Evolutionary conservation across 1,140 invertebrate genomes (phyloP), one percentile per base, ranked within the genome.

Genomic region (Brachionus rotundiformis): DNA sequence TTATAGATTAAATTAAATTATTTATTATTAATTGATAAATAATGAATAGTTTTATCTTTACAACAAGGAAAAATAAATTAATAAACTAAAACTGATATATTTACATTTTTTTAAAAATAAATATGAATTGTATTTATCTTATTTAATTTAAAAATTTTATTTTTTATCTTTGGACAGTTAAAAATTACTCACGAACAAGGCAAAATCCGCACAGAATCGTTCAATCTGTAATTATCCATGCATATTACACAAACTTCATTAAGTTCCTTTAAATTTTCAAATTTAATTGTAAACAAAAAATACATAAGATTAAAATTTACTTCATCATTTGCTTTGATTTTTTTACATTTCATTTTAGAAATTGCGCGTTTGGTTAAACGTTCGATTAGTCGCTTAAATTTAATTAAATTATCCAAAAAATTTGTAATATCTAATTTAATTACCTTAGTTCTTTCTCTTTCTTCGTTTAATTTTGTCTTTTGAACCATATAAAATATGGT

Each of bases 241-340:
- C 79, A 81, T 27, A 81, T 81, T 3, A 33, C 29, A 81, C 79
- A 81, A 27, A 54, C 13, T n/a, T 81, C 79, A 54, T 41, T 33
- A 13, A 68, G 6, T 36, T 79, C 76, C 76, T 79, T 47, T 10
- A 4, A 25, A 10, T 44, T 44, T 44, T 41, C 1, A 11, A n/a
- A 4, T 65, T 25, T 44, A 4, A 29, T 27, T 6, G 7, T 13
- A 44, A 25, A 44, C n/a, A 19, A 23, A 73, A 19, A 41, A 11
- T 1, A 73, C 41, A 10, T 27, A 44, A 19, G 6, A 6, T 19
- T 27, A 44, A 19, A 31, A 27, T 25, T 73, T 73, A 73, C 68
- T 23, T 8, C 13, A 25, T 73, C 68, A 8, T 44, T 73, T 8
- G 68, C 16, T 11, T 44, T 41, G 5, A 73, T 11, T 25, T 73